phyloP scores from a whole-genome alignment of 2,797 vertebrate genomes.

The Smutsia gigantea region DNA sequence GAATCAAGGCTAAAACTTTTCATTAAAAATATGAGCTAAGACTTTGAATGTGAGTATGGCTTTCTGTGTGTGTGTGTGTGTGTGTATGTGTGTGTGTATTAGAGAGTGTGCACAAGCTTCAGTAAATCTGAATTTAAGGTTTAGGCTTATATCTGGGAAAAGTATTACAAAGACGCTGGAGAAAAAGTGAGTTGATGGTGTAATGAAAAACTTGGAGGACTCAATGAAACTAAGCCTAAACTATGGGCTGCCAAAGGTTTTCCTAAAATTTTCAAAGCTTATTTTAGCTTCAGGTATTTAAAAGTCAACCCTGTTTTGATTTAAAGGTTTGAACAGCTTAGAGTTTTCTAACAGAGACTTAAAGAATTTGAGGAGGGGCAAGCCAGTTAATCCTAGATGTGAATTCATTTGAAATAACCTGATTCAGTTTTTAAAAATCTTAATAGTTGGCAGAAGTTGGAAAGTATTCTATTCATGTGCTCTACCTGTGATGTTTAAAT shows the following conservation, averaged over 20 bases:
- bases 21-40: background rate
- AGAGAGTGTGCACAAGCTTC: conserved; percentile 38
- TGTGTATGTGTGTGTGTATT: background rate
- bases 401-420: conserved; percentile 58
- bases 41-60: background rate
- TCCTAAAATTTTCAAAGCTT: conserved; percentile 44
- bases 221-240: conserved; percentile 48
- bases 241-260: background rate
- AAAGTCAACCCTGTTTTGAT: conserved; percentile 56
- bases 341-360: conserved; percentile 18
- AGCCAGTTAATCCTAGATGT: conserved; percentile 44
- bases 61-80: background rate
- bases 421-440: conserved; percentile 22
- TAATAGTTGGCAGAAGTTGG: conserved; percentile 44
- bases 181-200: conserved; percentile 56
- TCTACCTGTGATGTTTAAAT: conserved; percentile 68
- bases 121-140: conserved; percentile 58
- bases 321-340: conserved; percentile 66
- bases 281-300: conserved; percentile 70
- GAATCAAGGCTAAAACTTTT: background rate
- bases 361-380: conserved; percentile 19
- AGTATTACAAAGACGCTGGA: conserved; percentile 56
- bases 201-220: conserved; percentile 58
- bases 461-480: conserved; percentile 33
- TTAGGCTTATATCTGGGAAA: conserved; percentile 64